Percentiles rank a stretch among this genome's conserved stretches.
These are phyloP conservation scores for Apamea anceps DNA, from an alignment of 2,888 invertebrate species.

Conservation along the genomic window DNA sequence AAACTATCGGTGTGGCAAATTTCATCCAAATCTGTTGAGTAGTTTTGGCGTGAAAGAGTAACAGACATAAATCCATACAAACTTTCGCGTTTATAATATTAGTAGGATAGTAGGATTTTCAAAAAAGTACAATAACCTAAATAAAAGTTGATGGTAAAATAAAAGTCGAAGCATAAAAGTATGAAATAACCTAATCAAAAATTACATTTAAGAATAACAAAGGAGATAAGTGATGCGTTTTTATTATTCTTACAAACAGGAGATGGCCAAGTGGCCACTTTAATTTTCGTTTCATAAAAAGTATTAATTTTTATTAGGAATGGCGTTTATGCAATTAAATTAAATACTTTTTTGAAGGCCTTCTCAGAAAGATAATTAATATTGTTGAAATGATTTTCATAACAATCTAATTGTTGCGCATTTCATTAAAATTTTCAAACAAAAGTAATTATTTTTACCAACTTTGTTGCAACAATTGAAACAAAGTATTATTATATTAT, in stretches of 20 bases:
- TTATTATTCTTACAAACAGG: background rate
- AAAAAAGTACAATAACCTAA: background rate
- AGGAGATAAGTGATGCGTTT: background rate
- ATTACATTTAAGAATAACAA: background rate
- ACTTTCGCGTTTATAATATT: no score
- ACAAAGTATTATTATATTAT: background rate
- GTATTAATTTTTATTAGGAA: background rate
- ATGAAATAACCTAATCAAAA: background rate
- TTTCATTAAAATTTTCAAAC: background rate
- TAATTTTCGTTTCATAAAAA: background rate
- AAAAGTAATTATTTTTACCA: no score
- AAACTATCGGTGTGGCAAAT: no score
- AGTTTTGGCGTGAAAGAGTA: no score
- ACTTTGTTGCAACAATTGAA: no score
- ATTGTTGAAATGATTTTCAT: background rate
- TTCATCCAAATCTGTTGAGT: no score
- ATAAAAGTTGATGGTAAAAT: background rate
- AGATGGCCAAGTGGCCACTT: background rate
- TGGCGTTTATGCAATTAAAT: background rate
- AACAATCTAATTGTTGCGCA: background rate
- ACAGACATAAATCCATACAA: no score
- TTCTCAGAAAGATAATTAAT: background rate
- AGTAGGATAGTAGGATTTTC: no score
- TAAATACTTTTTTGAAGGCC: background rate
- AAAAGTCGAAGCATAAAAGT: background rate